phyloP scores from a whole-genome alignment of 2,113 vertebrate species.

The Microcebus lehilahytsara region DNA sequence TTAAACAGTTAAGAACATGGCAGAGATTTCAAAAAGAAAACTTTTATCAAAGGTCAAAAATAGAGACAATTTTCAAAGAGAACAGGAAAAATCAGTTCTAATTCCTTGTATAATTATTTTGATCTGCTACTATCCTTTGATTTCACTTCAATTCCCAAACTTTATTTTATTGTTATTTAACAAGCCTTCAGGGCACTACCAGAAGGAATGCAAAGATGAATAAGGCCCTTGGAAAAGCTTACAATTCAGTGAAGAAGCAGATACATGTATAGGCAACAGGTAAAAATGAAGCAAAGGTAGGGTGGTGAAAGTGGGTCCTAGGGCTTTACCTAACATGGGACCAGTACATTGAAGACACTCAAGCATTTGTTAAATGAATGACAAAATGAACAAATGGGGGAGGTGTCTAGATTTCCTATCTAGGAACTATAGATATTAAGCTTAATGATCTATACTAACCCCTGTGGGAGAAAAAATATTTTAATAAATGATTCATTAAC shows the following conservation, averaged over 20 bases:
- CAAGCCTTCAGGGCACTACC: neutral
- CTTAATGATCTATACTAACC: neutral
- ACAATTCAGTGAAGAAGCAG: neutral
- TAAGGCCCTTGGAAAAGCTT: neutral
- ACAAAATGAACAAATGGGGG: neutral
- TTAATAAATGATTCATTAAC: neutral
- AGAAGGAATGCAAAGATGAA: neutral
- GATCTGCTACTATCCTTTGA: neutral
- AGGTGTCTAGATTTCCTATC: neutral
- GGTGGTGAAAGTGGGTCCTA: neutral
- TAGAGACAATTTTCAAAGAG: constrained; percentile 8
- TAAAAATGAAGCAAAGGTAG: neutral
- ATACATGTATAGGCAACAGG: neutral
- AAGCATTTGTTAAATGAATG: neutral
- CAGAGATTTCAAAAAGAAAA: constrained; percentile 34
- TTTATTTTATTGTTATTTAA: constrained; percentile 35
- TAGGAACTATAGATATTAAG: neutral
- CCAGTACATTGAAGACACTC: neutral
- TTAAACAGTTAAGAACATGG: constrained; percentile 3
- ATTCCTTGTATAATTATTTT: neutral
- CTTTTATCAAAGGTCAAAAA: constrained; percentile 20
- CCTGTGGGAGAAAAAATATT: neutral
- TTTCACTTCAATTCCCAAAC: neutral
- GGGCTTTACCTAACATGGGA: neutral
- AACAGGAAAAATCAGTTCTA: constrained; percentile 28